Evolutionary conservation across 2,888 invertebrate genomes (phyloP), one percentile per base, ranked within the genome.

Genomic region (Drosophila austrosaltans): DNA sequence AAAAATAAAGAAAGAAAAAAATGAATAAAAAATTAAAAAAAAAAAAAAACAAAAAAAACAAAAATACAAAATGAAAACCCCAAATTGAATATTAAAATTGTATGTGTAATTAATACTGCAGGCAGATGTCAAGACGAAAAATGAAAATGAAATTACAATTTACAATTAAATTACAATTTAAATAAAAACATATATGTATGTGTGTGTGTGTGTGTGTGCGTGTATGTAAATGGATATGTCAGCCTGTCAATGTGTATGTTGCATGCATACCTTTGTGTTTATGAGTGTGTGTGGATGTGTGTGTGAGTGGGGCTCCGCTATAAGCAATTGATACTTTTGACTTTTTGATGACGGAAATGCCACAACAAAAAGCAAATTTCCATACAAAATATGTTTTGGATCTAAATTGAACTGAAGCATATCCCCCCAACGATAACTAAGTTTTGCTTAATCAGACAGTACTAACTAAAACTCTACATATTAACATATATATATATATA

Each of bases 31-130:
- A 22, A 57, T 16, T 16, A 75, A 40, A 44, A 16, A 16, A 16
- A 16, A 16, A 16, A 12, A 4, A 6, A 25, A 28, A 25, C n/a
- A 63, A 28, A 63, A 30, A 5, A 5, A 5, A 5, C 6, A 59
- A 53, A 28, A 60, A 54, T 44, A 53, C 40, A 62, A 61, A 53
- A 36, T 56, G 16, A 56, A 63, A 56, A 48, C 20, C 30, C 42
- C 63, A 72, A 70, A 80, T 66, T 68, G 69, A 63, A 66, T 67
- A 68, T 62, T 69, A 67, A 61, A 64, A 65, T 63, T 70, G 53
- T 75, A 82, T 78, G 75, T 83, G 87, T 88, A 83, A 87, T 77
- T 81, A 77, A 81, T 81, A 72, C 75, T 69, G 71, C 79, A 78
- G 80, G 80, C 44, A 54, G 62, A 58, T 36, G 59, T 80, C 89